Conservation (phyloP, 2,797 vertebrate species). For the Pteropus rufus region DNA sequence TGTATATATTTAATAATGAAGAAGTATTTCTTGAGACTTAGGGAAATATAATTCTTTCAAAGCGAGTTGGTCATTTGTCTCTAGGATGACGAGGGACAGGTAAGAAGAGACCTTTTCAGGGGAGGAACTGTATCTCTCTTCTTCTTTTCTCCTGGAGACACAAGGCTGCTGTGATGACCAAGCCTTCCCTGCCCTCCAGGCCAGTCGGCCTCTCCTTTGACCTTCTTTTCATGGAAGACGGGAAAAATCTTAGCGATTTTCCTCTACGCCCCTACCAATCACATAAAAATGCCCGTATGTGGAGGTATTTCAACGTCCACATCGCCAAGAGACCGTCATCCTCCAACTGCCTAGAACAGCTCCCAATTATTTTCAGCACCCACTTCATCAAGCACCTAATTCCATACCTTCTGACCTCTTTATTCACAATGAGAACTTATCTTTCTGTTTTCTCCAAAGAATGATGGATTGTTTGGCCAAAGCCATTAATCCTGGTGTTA, state of each 20-base stretch:
- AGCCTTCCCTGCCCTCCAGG: not conserved
- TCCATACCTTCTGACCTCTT: not conserved
- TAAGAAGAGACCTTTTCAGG: not conserved
- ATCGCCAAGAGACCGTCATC: not conserved
- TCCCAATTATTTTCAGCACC: not conserved
- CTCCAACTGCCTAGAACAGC: not conserved
- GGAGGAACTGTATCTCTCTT: not conserved
- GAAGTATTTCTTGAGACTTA: not conserved
- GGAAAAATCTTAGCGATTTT: not conserved
- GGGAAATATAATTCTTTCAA: not conserved
- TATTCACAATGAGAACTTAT: not conserved
- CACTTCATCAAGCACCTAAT: not conserved
- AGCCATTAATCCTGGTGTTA: not conserved
- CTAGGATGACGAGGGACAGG: not conserved
- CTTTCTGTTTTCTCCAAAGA: not conserved
- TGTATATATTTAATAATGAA: not conserved
- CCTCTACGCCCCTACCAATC: not conserved
- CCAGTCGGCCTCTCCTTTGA: not conserved
- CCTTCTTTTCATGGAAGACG: not conserved
- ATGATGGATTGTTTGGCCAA: not conserved
- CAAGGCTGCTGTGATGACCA: not conserved
- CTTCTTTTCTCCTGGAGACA: not conserved
- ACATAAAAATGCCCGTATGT: not conserved
- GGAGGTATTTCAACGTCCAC: not conserved
- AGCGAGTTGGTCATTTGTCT: not conserved